Evolutionary conservation across 2,797 vertebrate species (phyloP).

Genomic region (Oryzias sinensis): DNA sequence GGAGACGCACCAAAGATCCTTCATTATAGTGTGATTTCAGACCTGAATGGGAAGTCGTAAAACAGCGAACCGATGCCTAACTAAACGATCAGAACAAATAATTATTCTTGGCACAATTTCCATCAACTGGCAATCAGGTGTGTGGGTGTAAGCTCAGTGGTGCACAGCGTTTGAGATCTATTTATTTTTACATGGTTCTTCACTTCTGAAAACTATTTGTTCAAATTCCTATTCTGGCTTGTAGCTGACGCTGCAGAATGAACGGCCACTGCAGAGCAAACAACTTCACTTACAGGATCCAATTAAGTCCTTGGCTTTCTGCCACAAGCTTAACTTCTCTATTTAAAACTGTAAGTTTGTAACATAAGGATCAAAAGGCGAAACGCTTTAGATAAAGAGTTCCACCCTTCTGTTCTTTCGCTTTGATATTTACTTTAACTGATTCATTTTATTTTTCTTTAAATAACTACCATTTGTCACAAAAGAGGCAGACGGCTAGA

Average conservation of each 20-base stretch:
- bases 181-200: slow-evolving; percentile 2
- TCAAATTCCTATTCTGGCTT: slow-evolving; percentile 3
- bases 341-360: not conserved
- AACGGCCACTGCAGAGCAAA: slow-evolving; percentile 29
- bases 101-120: slow-evolving; percentile 12
- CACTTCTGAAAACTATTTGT: slow-evolving; percentile 20
- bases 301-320: slow-evolving; percentile 41
- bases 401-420: not conserved
- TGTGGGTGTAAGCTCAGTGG: slow-evolving; percentile 6
- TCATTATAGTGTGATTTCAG: slow-evolving; percentile 3
- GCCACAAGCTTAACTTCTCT: slow-evolving; percentile 6
- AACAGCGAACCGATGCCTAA: slow-evolving; percentile 21
- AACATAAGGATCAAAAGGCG: not conserved
- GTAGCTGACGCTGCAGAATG: slow-evolving; percentile 19
- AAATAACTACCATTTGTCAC: no score
- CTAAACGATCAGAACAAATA: slow-evolving; percentile 3
- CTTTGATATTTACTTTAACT: not conserved
- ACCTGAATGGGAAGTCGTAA: slow-evolving; percentile 15
- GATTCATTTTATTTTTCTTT: no score
- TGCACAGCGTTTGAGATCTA: slow-evolving; percentile 7
- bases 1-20: slow-evolving; percentile 27
- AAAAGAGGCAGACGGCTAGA: no score
- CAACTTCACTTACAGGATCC: slow-evolving; percentile 43
- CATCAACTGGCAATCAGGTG: slow-evolving; percentile 12
- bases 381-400: not conserved